These are phyloP conservation scores for Rhopalosiphum maidis DNA, from an alignment of 1,140 invertebrate species.

Conservation along the genomic window DNA sequence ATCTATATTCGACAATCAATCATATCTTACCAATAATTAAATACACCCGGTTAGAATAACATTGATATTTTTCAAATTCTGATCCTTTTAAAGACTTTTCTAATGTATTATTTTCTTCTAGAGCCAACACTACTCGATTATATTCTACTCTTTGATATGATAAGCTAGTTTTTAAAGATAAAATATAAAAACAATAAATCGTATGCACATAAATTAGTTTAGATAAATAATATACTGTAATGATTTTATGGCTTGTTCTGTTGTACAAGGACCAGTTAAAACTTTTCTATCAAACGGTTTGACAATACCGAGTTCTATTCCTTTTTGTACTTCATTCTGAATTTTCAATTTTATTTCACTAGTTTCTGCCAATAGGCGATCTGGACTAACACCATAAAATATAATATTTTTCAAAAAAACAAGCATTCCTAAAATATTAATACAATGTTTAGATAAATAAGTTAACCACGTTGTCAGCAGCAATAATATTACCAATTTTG, in stretches of 20 bases:
- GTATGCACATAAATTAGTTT: neutral
- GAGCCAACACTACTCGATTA: constrained; percentile 32
- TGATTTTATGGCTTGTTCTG: constrained; percentile 35
- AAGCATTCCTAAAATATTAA: constrained; percentile 34
- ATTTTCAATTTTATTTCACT: constrained; percentile 39
- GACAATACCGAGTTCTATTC: constrained; percentile 52
- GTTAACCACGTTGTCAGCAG: neutral
- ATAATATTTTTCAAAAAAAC: constrained; percentile 12
- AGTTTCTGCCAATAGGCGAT: neutral
- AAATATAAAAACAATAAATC: neutral
- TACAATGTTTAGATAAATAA: neutral
- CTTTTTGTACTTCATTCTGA: constrained; percentile 35
- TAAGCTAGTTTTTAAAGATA: constrained; percentile 9
- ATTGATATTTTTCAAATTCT: neutral
- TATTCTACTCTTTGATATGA: neutral
- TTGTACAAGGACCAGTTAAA: constrained; percentile 33
- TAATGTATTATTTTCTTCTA: constrained; percentile 10
- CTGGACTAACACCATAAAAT: constrained; percentile 5
- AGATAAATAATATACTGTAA: constrained; percentile 52
- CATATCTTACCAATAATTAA: constrained; percentile 17
- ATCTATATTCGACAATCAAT: neutral
- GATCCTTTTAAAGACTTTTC: neutral
- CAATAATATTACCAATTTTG: constrained; percentile 15
- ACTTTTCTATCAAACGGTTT: constrained; percentile 39
- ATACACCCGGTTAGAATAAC: neutral